Conservation (phyloP, 2,113 vertebrate species). For the Amphiprion ocellaris region DNA sequence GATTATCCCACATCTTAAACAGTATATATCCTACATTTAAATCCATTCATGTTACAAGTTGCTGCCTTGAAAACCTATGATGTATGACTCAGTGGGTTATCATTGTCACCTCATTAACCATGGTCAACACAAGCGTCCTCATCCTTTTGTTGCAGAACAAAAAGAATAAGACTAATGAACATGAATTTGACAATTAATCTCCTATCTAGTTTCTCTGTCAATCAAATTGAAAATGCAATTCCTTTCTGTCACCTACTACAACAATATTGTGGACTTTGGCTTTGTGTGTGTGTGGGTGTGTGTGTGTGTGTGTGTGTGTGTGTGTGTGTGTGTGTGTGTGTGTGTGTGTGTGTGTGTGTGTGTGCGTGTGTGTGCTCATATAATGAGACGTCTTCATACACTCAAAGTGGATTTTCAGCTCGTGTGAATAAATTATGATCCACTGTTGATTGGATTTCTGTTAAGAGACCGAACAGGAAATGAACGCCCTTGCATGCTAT, state of each 20-base stretch:
- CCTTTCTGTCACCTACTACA: slow-evolving; percentile 14
- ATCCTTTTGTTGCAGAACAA: slow-evolving; percentile 1
- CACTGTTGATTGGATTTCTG: slow-evolving; percentile 72
- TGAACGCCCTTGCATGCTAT: slow-evolving; percentile 57
- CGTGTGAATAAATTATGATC: slow-evolving; percentile 73
- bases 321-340: background rate
- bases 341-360: too few species aligned
- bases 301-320: slow-evolving; percentile 16
- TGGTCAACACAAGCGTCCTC: background rate
- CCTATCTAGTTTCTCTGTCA: slow-evolving; percentile 43
- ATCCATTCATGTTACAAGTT: background rate
- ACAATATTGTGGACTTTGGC: slow-evolving; percentile 29
- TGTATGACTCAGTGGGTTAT: background rate
- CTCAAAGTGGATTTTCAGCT: slow-evolving; percentile 56
- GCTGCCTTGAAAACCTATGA: too few species aligned
- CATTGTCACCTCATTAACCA: background rate
- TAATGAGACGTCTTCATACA: slow-evolving; percentile 74
- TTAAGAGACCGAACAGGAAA: slow-evolving; percentile 71
- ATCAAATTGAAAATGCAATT: slow-evolving; percentile 36
- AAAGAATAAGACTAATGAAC: slow-evolving; percentile 5
- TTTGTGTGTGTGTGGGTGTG: too few species aligned
- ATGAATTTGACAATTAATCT: slow-evolving; percentile 23
- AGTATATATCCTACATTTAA: background rate
- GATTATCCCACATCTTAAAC: background rate
- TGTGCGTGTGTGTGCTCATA: slow-evolving; percentile 39